Evolutionary conservation across 2,113 vertebrate species (phyloP), one percentile per base, ranked within the genome.

Genomic region (Saguinus midas): DNA sequence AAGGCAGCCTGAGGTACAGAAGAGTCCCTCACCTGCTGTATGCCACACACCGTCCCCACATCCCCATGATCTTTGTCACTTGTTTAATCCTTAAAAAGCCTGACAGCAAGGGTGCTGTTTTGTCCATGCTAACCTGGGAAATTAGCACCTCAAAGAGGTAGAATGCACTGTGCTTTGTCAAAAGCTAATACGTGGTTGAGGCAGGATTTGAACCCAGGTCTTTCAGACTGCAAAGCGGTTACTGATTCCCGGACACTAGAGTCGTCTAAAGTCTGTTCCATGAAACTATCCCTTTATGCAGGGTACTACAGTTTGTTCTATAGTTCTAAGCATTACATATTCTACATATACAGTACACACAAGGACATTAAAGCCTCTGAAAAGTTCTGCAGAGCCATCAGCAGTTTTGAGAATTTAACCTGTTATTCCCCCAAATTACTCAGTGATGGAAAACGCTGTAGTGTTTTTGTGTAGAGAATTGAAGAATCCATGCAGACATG

Each of bases 401-500:
- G 27, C 0, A 25, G 70, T 45, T n/a, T 76, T 76, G 72, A 55
- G 21, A 21, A 32, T 57, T 75, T 40, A 35, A n/a, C 50, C 8
- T 6, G 3, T 8, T 52, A 18, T 79, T 35, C 4, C 40, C 40
- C 32, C 48, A 17, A 29, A 18, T 35, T n/a, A 91, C n/a, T 76
- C 48, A 57, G 55, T 13, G 6, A 3, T 5, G 25, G 37, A 12
- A 40, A n/a, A 11, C 1, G 1, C 52, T 21, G 25, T 10, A 3
- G 16, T 43, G 78, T 29, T 52, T 6, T 3, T 25, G 27, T 18
- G 35, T n/a, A 23, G 40, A 45, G 7, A 45, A 52, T 0, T 3
- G 43, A 52, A 35, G 17, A 17, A 55, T 25, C 3, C 8, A 0
- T 1, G 16, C 10, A 11, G 52, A 40, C 29, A 43, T 0, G 5